These are phyloP conservation scores for Rallus limicola DNA, from an alignment of 2,113 vertebrate genomes.

Conservation along the genomic window DNA sequence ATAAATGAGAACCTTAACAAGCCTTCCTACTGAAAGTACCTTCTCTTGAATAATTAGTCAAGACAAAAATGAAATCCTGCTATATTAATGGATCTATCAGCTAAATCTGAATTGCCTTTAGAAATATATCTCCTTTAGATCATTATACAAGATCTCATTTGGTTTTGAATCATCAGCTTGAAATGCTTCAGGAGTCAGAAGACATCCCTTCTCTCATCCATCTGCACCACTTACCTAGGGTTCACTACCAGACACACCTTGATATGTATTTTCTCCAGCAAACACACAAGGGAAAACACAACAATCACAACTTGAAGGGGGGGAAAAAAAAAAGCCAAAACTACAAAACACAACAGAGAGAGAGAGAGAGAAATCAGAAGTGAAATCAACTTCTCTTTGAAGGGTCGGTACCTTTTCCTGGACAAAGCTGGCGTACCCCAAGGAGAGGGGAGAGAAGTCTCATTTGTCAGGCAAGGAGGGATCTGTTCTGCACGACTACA, in stretches of 20 bases:
- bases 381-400: constrained; percentile 48
- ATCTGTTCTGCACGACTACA: constrained; percentile 97
- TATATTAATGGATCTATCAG: not conserved
- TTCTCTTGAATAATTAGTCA: not conserved
- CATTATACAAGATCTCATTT: not conserved
- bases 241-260: not conserved
- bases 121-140: not conserved
- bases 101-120: not conserved
- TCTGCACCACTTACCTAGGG: not conserved
- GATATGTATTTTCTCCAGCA: not conserved
- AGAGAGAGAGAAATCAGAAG: constrained; percentile 19
- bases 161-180: not conserved
- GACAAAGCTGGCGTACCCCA: constrained; percentile 99
- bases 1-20: not conserved
- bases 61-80: not conserved
- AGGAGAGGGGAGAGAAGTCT: constrained; percentile 98
- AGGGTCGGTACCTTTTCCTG: constrained; percentile 95
- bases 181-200: not conserved
- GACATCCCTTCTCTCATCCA: not conserved
- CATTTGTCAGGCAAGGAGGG: constrained; percentile 98
- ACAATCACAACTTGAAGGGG: not conserved
- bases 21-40: not conserved
- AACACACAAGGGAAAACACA: not conserved
- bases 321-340: not conserved
- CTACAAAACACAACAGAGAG: not conserved